Percentiles rank a stretch among this genome's conserved stretches.
Evolutionary conservation across 2,888 invertebrate species (phyloP).

Genomic region (Dinocampus coccinellae): DNA sequence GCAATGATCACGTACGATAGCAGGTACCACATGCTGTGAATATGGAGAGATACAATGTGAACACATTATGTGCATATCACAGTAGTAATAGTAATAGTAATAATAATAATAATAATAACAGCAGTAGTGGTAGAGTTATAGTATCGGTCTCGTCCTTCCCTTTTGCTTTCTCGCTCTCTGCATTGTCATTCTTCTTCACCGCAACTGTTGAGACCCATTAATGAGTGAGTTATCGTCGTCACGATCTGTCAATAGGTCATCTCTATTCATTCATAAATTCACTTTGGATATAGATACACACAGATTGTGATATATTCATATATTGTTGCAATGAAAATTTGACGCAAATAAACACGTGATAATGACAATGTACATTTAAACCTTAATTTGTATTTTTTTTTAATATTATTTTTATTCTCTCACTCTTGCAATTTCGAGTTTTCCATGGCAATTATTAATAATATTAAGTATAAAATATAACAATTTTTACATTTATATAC

Average conservation of each 20-base stretch:
- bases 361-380: too few species aligned
- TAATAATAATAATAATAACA: conserved; percentile 9
- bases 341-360: conserved; percentile 15
- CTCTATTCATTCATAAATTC: conserved; percentile 44
- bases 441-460: too few species aligned
- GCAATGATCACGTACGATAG: background rate
- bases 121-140: background rate
- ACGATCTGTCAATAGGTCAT: conserved; percentile 60
- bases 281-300: conserved; percentile 30
- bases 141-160: background rate
- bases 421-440: background rate
- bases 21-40: background rate
- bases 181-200: background rate
- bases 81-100: background rate
- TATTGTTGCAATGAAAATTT: conserved; percentile 31
- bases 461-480: too few species aligned
- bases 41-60: background rate
- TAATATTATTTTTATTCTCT: conserved; percentile 1
- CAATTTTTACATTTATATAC: too few species aligned
- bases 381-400: too few species aligned
- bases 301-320: conserved; percentile 5
- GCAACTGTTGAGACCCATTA: conserved; percentile 45
- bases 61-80: background rate
- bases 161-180: background rate
- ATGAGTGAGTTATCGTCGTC: conserved; percentile 53